A percentile compares a stretch with the other conserved stretches of the same genome.
Conservation (phyloP, 2,113 vertebrate genomes). For the Phrynosoma platyrhinos region DNA sequence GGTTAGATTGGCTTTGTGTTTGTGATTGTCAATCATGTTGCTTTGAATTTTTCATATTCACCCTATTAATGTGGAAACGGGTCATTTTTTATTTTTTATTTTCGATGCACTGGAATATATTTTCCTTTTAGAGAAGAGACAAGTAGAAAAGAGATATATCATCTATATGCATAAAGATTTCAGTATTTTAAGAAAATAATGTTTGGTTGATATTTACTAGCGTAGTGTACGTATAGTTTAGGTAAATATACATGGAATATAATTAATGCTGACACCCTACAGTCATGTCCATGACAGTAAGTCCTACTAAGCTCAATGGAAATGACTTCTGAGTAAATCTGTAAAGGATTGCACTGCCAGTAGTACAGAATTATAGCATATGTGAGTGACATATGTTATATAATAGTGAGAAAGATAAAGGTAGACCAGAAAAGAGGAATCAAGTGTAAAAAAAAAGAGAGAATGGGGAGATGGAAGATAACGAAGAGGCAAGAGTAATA, state of each 20-base stretch:
- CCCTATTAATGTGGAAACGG: constrained; percentile 39
- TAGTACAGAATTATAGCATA: too few relatives aligned
- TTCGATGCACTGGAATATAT: constrained; percentile 56
- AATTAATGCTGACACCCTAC: too few relatives aligned
- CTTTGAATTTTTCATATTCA: constrained; percentile 52
- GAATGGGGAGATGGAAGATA: not conserved
- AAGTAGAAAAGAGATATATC: not conserved
- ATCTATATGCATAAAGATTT: not conserved
- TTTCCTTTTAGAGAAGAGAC: constrained; percentile 58
- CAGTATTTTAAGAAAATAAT: not conserved
- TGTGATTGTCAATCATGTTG: constrained; percentile 28
- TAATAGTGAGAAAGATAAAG: not conserved
- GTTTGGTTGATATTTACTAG: not conserved
- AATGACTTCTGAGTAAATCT: not conserved
- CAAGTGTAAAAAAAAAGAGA: not conserved
- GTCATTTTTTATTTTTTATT: not conserved
- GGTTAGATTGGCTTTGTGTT: not conserved
- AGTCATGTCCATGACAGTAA: not conserved
- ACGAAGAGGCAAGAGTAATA: too few relatives aligned
- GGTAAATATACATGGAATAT: not conserved
- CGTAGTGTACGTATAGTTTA: not conserved
- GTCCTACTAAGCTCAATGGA: not conserved
- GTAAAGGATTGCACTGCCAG: too few relatives aligned
- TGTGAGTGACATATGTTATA: not conserved
- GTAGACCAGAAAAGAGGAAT: not conserved